Conservation (phyloP, 2,888 invertebrate species). For the Pyrrhopygopsis socrates region DNA sequence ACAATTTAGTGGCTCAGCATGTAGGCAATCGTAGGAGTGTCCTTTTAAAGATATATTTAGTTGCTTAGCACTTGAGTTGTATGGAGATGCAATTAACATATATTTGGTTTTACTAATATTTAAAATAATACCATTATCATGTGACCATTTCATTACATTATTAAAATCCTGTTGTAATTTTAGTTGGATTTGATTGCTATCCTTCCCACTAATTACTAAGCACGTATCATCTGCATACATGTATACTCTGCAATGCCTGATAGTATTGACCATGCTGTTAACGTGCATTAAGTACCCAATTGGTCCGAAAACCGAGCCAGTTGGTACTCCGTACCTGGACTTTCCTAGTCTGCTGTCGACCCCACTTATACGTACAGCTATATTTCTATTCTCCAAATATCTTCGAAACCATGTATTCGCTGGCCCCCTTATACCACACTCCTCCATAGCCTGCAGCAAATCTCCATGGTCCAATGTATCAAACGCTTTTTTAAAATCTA, state of each 20-base stretch:
- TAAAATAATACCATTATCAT: constrained; percentile 60
- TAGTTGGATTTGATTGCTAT: constrained; percentile 26
- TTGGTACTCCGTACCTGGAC: constrained; percentile 60
- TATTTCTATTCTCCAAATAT: constrained; percentile 42
- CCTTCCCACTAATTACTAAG: constrained; percentile 39
- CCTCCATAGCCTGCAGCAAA: constrained; percentile 68
- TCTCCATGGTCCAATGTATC: constrained; percentile 64
- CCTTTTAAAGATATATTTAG: neutral
- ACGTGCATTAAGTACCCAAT: constrained; percentile 74
- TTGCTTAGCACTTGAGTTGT: neutral
- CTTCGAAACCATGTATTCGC: constrained; percentile 45
- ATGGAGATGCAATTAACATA: constrained; percentile 39
- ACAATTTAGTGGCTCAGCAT: neutral
- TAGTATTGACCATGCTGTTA: constrained; percentile 49
- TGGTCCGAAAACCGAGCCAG: constrained; percentile 74
- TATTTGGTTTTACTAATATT: constrained; percentile 56
- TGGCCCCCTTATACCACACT: constrained; percentile 73
- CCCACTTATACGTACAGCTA: neutral
- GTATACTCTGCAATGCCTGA: constrained; percentile 41
- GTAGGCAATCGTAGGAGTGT: constrained; percentile 7
- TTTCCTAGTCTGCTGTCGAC: neutral
- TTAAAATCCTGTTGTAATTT: constrained; percentile 55
- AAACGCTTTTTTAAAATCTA: constrained; percentile 74
- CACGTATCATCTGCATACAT: constrained; percentile 78
- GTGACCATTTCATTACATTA: constrained; percentile 55